Conservation (phyloP, 2,888 invertebrate species). For the Drosophila kanekoi region DNA sequence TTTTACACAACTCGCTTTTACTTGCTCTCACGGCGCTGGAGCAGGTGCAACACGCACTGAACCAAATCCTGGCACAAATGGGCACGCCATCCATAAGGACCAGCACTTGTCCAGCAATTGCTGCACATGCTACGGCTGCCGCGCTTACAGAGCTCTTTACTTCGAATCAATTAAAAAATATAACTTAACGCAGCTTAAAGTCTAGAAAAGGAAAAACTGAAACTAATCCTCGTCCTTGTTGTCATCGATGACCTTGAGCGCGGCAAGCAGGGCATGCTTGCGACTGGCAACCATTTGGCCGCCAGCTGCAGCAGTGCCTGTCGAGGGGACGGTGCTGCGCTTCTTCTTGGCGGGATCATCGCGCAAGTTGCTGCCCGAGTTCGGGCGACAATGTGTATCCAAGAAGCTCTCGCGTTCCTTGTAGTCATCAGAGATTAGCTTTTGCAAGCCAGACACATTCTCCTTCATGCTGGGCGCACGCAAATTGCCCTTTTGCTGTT, state of each 20-base stretch:
- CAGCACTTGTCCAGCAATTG: conserved; percentile 16
- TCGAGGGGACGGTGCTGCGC: conserved; percentile 51
- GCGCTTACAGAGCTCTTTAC: conserved; percentile 40
- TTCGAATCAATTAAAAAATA: conserved; percentile 59
- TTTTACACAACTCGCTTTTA: conserved; percentile 9
- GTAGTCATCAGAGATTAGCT: conserved; percentile 83
- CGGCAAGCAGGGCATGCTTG: conserved; percentile 87
- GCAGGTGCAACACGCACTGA: conserved; percentile 39
- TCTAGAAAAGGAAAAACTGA: conserved; percentile 26
- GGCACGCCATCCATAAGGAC: conserved; percentile 36
- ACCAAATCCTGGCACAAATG: conserved; percentile 13
- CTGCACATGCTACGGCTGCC: conserved; percentile 36
- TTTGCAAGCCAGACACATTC: conserved; percentile 79
- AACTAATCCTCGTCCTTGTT: conserved; percentile 77
- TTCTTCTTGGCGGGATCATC: conserved; percentile 63
- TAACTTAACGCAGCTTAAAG: conserved; percentile 66
- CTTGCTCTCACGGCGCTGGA: conserved; percentile 34
- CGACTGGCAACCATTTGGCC: conserved; percentile 79
- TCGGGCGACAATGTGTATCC: conserved; percentile 83
- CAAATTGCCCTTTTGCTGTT: conserved; percentile 40
- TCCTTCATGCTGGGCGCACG: conserved; percentile 67
- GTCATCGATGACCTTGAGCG: conserved; percentile 88
- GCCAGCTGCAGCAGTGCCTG: conserved; percentile 19
- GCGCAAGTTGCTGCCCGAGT: conserved; percentile 63
- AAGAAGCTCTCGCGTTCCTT: conserved; percentile 83